These are phyloP conservation scores for Crossoptilon crossoptilon DNA, from an alignment of 2,797 vertebrate species.

Conservation along the genomic window DNA sequence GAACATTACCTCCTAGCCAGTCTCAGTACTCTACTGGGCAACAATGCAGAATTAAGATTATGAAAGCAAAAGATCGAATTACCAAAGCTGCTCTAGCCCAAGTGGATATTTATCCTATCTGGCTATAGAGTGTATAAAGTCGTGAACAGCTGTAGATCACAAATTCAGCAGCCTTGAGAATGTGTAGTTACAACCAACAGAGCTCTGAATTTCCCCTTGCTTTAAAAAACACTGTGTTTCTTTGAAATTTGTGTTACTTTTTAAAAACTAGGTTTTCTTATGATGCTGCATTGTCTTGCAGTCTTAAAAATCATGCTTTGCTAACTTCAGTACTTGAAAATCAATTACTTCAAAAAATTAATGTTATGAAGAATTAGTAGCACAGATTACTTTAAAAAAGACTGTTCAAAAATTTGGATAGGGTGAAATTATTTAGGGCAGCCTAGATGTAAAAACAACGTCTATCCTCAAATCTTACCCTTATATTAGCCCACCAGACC, in stretches of 20 bases:
- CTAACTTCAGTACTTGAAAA: constrained; percentile 10
- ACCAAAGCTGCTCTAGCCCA: neutral
- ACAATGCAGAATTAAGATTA: neutral
- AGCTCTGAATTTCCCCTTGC: neutral
- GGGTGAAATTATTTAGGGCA: neutral
- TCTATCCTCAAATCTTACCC: neutral
- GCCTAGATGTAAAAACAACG: neutral
- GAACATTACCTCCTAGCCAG: neutral
- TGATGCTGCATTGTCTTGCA: neutral
- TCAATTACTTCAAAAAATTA: constrained; percentile 14
- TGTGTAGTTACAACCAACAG: neutral
- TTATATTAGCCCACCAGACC: constrained; percentile 5
- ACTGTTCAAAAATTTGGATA: neutral
- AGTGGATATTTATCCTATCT: neutral
- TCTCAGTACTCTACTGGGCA: neutral
- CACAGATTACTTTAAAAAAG: neutral
- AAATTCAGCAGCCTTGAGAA: neutral
- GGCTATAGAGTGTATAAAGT: neutral
- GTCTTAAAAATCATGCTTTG: neutral
- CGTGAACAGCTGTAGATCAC: neutral
- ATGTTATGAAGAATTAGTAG: neutral
- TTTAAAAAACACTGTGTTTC: neutral
- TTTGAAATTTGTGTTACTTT: neutral
- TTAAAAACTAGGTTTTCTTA: neutral
- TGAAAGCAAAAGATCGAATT: neutral